phyloP scores from a whole-genome alignment of 1,140 invertebrate genomes.

The Drosophila miranda region DNA sequence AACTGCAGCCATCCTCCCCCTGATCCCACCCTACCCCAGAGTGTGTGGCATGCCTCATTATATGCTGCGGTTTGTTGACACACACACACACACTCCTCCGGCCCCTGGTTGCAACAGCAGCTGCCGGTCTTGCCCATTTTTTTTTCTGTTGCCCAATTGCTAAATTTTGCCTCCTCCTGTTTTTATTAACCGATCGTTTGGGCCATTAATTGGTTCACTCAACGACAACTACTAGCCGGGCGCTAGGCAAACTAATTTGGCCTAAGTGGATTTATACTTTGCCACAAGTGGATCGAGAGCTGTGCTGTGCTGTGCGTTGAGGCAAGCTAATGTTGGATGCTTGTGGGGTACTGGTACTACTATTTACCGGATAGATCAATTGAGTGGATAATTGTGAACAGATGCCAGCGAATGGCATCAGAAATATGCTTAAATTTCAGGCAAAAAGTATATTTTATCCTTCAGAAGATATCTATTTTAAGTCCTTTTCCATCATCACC shows the following conservation, averaged over 20 bases:
- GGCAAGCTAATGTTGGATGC: constrained; percentile 21
- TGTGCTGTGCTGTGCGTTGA: constrained; percentile 3
- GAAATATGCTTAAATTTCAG: background rate
- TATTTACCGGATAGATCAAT: background rate
- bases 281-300: constrained; percentile 16
- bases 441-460: too few relatives aligned
- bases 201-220: constrained; percentile 50
- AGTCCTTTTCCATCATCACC: too few relatives aligned
- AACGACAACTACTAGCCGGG: constrained; percentile 1
- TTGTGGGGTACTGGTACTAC: background rate
- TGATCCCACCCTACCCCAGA: constrained; percentile 11
- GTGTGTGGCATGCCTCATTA: constrained; percentile 57
- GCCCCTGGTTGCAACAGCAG: constrained; percentile 32
- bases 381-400: background rate
- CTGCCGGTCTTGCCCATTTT: constrained; percentile 41
- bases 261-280: constrained; percentile 20
- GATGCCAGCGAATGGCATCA: too few relatives aligned
- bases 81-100: constrained; percentile 28
- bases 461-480: too few relatives aligned
- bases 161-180: constrained; percentile 9
- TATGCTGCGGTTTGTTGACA: constrained; percentile 69
- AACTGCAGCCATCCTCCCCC: constrained; percentile 42
- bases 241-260: constrained; percentile 41
- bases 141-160: constrained; percentile 15
- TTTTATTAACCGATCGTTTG: constrained; percentile 38